Percentiles rank a stretch among this genome's conserved stretches.
Conservation (phyloP, 1,140 invertebrate species). For the Leguminivora glycinivorella region DNA sequence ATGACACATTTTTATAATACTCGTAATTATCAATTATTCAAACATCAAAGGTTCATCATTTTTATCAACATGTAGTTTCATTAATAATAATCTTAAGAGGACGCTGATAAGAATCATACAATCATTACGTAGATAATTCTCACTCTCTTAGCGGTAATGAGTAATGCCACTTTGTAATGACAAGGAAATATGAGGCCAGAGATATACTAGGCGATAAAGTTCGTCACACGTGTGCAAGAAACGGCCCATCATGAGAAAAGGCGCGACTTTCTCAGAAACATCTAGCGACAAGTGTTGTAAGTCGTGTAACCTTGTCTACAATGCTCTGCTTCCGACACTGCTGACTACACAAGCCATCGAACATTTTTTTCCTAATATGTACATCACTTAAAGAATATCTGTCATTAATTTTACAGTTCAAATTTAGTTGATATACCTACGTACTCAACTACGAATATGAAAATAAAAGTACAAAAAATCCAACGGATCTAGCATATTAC, state of each 20-base stretch:
- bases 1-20: conserved; percentile 2
- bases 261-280: too few relatives aligned
- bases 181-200: too few relatives aligned
- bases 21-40: conserved; percentile 3
- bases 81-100: background rate
- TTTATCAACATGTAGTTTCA: background rate
- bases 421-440: background rate
- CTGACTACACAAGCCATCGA: too few relatives aligned
- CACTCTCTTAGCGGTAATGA: background rate
- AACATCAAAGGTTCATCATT: background rate
- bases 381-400: too few relatives aligned
- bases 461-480: background rate
- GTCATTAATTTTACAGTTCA: background rate
- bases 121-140: background rate
- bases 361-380: too few relatives aligned
- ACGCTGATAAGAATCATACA: conserved; percentile 4
- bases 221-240: too few relatives aligned
- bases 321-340: too few relatives aligned
- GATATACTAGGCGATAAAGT: too few relatives aligned
- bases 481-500: background rate
- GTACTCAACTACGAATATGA: too few relatives aligned
- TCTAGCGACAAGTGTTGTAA: too few relatives aligned
- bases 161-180: background rate
- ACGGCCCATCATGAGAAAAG: too few relatives aligned
- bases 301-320: too few relatives aligned